Evolutionary conservation across 2,797 vertebrate genomes (phyloP).

Genomic region (Spatula versicolor): DNA sequence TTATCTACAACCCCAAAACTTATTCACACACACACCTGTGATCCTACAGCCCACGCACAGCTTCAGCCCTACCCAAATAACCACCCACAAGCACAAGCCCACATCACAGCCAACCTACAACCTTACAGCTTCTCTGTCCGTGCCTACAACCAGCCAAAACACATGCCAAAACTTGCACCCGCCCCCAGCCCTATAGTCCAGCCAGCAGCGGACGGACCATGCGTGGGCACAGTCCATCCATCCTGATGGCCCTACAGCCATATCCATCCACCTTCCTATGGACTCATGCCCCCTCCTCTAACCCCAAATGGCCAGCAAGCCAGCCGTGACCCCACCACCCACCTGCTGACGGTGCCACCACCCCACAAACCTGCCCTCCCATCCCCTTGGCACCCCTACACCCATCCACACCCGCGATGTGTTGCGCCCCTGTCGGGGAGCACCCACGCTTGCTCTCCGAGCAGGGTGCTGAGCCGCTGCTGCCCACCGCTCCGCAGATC

Average conservation of each 20-base stretch:
- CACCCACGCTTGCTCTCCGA: neutral
- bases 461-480: neutral
- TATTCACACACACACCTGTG: neutral
- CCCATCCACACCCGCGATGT: neutral
- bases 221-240: too few relatives aligned
- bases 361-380: neutral
- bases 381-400: neutral
- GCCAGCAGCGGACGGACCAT: neutral
- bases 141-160: neutral
- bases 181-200: neutral
- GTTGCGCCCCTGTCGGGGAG: neutral
- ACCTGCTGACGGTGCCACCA: neutral
- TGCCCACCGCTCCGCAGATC: conserved; percentile 75
- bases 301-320: neutral
- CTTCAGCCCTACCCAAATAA: too few relatives aligned
- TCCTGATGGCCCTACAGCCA: neutral
- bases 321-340: fast-evolving
- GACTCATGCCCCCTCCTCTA: neutral
- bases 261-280: neutral
- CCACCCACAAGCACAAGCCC: neutral
- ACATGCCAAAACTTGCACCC: neutral
- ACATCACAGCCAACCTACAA: neutral
- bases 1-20: neutral
- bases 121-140: neutral
- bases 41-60: neutral